Base-by-base conservation (phyloP, 2,888 invertebrate genomes). In the Monochamus alternatus region DNA sequence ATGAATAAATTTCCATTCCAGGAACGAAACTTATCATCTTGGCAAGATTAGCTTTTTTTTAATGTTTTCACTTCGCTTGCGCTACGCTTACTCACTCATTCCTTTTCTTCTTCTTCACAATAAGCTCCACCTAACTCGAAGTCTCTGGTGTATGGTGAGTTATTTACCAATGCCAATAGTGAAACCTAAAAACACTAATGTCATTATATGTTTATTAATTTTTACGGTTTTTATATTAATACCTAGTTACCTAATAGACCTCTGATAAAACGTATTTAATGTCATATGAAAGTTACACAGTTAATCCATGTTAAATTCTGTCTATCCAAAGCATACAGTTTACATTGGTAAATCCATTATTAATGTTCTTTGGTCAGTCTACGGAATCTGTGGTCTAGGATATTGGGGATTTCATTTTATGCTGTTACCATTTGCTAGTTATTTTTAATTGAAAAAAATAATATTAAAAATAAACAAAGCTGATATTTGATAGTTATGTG, bases 1-100 rank as follows among this genome's bases (percentile, higher is more conserved):
- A 86, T 85, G 78, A 78, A 72, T 81, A 81, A 82, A 80, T 77
- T 74, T 71, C 55, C 76, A 75, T 74, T 77, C 76, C 77, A 75
- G 64, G 76, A 76, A 70, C 62, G 63, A 72, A 63, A 67, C 64
- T 72, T 75, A 75, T 75, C 75, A 75, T 69, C 72, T 72, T 69
- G 78, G 64, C 73, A 67, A 70, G 65, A 67, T 64, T 73, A 70
- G 51, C 70, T 65, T 75, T 64, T 59, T 62, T n/a, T 55, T 55
- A 5, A 14, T n/a, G 38, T 38, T 38, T 38, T 59, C 47, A 51
- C 69, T 68, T 44, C 65, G 43, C 73, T 60, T 62, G 8, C 5
- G 9, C 47, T 47, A 9, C n/a, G 9, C 51, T 51, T 51, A 38
- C 51, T 55, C n/a, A n/a, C 55, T n/a, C n/a, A 5, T 52, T 52